Base-by-base conservation (phyloP, 2,888 invertebrate genomes). In the Buathra laborator region DNA sequence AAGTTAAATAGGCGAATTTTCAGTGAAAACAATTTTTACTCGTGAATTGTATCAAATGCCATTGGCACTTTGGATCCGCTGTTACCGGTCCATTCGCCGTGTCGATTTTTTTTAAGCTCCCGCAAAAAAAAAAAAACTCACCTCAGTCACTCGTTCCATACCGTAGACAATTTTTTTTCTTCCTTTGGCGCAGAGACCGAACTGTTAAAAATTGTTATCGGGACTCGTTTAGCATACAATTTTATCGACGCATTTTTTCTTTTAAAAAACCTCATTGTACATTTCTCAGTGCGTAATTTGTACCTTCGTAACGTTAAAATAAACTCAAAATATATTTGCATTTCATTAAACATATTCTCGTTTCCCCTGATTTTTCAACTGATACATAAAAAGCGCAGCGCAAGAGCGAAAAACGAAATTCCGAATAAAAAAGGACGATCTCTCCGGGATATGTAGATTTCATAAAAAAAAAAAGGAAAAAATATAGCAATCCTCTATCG, bases 21-120 rank as follows among this genome's bases (percentile, higher is more conserved):
- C 10, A 46, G 44, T 64, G 51, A n/a, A 51, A 19, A 32, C 51
- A 29, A 51, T 48, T 67, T 74, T 53, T 46, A 48, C 66, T 71
- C 43, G 46, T 64, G 71, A 46, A 75, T 37, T 14, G 62, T 56
- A 7, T 10, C 19, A 56, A 56, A 12, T 56, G 56, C 19, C 4
- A 10, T 56, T 24, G 19, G 10, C 5, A 9, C 56, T 56, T 56
- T 24, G 56, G 56, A 56, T 56, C 56, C 53, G 10, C 53, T 7
- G 53, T 53, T 10, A 16, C 56, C 56, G 12, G 19, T 12, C 5
- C 56, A 12, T 12, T 56, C 12, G 24, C 10, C 1, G 6, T 37
- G 6, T 37, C 37, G 37, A 56, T 4, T 56, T 10, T 12, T 56
- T 56, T 56, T 56, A 56, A 56, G 24, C 10, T 12, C 10, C 9